These are phyloP conservation scores for Chrysina gloriosa DNA, from an alignment of 2,888 invertebrate genomes.

Conservation along the genomic window DNA sequence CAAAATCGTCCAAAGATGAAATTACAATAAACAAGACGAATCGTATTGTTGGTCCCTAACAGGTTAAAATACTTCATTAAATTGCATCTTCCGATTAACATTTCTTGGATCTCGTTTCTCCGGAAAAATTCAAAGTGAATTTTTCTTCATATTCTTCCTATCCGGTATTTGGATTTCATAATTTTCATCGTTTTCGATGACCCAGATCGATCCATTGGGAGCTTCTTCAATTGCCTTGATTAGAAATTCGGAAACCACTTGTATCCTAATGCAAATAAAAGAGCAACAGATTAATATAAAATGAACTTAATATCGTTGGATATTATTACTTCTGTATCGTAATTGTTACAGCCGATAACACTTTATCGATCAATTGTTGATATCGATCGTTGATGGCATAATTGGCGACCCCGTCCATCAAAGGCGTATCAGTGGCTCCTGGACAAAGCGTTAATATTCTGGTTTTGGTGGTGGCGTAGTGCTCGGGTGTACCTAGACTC, in stretches of 20 bases:
- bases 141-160: slow-evolving; percentile 40
- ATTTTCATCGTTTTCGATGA: slow-evolving; percentile 62
- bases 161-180: slow-evolving; percentile 58
- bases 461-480: slow-evolving; percentile 60
- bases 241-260: slow-evolving; percentile 53
- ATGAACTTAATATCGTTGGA: background rate
- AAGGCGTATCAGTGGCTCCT: slow-evolving; percentile 54
- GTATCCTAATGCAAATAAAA: slow-evolving; percentile 46
- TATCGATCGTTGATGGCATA: slow-evolving; percentile 25
- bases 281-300: background rate
- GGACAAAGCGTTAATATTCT: slow-evolving; percentile 59
- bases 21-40: too few relatives aligned
- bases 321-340: slow-evolving; percentile 2
- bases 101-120: too few relatives aligned
- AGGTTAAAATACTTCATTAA: too few relatives aligned
- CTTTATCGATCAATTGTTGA: background rate
- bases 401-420: slow-evolving; percentile 21
- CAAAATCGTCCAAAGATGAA: too few relatives aligned
- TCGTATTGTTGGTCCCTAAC: too few relatives aligned
- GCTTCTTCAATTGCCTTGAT: slow-evolving; percentile 56
- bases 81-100: too few relatives aligned
- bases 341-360: background rate
- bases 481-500: slow-evolving; percentile 55
- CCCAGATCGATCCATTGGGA: slow-evolving; percentile 65
- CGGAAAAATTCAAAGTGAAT: background rate